phyloP scores from a whole-genome alignment of 2,113 vertebrate genomes.

The Serilophus lunatus region DNA sequence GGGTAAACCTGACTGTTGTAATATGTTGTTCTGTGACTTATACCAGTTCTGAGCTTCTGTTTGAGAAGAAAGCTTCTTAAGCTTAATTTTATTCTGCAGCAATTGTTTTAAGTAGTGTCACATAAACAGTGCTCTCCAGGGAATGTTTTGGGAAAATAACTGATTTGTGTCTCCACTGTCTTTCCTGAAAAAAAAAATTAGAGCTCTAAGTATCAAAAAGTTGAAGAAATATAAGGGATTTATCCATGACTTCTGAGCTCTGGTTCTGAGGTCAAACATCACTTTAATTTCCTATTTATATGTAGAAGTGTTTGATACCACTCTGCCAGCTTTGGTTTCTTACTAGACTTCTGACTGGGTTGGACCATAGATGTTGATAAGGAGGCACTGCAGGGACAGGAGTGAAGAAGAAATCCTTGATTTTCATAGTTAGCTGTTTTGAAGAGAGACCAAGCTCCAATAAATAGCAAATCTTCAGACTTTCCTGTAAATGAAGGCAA shows the following conservation, averaged over 20 bases:
- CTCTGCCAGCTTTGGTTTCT: background rate
- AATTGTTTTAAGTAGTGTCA: background rate
- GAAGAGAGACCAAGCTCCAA: background rate
- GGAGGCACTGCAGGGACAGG: background rate
- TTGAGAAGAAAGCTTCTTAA: background rate
- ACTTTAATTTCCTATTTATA: background rate
- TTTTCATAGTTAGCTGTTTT: background rate
- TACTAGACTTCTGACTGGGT: background rate
- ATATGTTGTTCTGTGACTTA: background rate
- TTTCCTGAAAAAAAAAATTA: background rate
- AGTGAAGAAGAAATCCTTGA: background rate
- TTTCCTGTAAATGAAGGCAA: background rate
- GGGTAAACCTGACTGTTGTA: background rate
- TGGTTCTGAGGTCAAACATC: background rate
- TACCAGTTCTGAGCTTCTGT: background rate
- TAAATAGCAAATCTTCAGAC: background rate
- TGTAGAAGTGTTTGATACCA: background rate
- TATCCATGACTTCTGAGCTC: background rate
- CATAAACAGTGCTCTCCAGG: background rate
- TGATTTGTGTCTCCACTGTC: background rate
- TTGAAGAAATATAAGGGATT: background rate
- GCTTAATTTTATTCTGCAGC: background rate
- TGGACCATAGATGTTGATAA: background rate
- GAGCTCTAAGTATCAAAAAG: background rate
- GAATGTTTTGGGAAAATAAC: background rate